Percentiles rank a stretch among this genome's conserved stretches.
These are phyloP conservation scores for Cyprinodon tularosa DNA, from an alignment of 2,113 vertebrate genomes.

Conservation along the genomic window DNA sequence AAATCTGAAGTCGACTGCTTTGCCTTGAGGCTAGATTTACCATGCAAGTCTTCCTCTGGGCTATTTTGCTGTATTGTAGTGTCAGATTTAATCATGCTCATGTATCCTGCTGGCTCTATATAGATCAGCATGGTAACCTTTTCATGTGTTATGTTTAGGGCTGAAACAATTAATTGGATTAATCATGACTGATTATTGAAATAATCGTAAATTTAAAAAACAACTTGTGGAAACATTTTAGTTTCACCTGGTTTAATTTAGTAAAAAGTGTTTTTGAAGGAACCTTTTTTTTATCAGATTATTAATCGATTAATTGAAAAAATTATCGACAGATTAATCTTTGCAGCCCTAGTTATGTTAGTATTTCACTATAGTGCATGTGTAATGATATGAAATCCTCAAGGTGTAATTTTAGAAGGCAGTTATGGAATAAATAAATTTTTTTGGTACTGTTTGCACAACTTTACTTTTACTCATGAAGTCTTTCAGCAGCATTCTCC, in stretches of 20 bases:
- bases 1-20: neutral
- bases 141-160: constrained; percentile 14
- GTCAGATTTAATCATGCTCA: constrained; percentile 32
- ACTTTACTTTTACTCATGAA: neutral
- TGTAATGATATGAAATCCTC: constrained; percentile 7
- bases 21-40: neutral
- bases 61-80: constrained; percentile 32
- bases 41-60: neutral
- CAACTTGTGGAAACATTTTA: too few relatives aligned
- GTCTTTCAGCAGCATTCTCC: neutral
- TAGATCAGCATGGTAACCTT: constrained; percentile 45
- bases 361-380: constrained; percentile 13
- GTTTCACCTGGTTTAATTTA: too few relatives aligned
- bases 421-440: constrained; percentile 3
- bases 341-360: neutral
- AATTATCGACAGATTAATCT: too few relatives aligned
- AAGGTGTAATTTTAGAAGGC: constrained; percentile 18
- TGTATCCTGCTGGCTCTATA: constrained; percentile 21
- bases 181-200: too few relatives aligned
- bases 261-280: too few relatives aligned
- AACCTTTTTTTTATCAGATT: too few relatives aligned
- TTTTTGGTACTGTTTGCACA: neutral
- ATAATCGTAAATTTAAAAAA: too few relatives aligned
- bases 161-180: too few relatives aligned
- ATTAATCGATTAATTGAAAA: too few relatives aligned